These are phyloP conservation scores for Biston betularia DNA, from an alignment of 2,888 invertebrate species.

Conservation along the genomic window DNA sequence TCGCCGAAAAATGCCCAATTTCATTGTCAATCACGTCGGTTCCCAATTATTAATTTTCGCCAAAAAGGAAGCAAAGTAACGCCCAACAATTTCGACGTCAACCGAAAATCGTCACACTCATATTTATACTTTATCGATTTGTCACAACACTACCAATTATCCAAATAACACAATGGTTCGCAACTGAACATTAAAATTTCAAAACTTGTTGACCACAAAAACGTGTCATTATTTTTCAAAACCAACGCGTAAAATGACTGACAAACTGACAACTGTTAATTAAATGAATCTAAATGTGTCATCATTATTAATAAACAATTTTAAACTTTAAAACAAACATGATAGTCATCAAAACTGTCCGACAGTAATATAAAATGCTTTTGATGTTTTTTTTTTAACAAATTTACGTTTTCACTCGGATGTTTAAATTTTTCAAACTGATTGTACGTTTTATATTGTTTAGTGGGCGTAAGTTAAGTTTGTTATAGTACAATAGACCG, in stretches of 20 bases:
- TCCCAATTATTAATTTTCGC: slow-evolving; percentile 26
- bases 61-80: slow-evolving; percentile 37
- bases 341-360: slow-evolving; percentile 3
- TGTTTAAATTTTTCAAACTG: slow-evolving; percentile 1
- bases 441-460: slow-evolving; percentile 4
- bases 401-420: slow-evolving; percentile 29
- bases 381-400: slow-evolving; percentile 21
- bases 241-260: slow-evolving; percentile 56
- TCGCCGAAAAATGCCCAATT: slow-evolving; percentile 27
- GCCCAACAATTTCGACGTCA: slow-evolving; percentile 45
- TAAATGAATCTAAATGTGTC: slow-evolving; percentile 64
- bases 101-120: slow-evolving; percentile 29
- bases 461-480: slow-evolving; percentile 18
- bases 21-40: slow-evolving; percentile 35
- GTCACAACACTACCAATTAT: slow-evolving; percentile 46
- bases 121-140: slow-evolving; percentile 35
- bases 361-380: background rate
- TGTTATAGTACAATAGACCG: slow-evolving; percentile 60
- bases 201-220: slow-evolving; percentile 55
- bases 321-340: slow-evolving; percentile 33
- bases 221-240: slow-evolving; percentile 60
- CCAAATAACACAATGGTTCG: slow-evolving; percentile 38
- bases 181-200: slow-evolving; percentile 48
- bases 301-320: slow-evolving; percentile 44
- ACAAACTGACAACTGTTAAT: slow-evolving; percentile 66